Evolutionary conservation across 2,797 vertebrate species (phyloP).

Genomic region (Pseudochromis fuscus): DNA sequence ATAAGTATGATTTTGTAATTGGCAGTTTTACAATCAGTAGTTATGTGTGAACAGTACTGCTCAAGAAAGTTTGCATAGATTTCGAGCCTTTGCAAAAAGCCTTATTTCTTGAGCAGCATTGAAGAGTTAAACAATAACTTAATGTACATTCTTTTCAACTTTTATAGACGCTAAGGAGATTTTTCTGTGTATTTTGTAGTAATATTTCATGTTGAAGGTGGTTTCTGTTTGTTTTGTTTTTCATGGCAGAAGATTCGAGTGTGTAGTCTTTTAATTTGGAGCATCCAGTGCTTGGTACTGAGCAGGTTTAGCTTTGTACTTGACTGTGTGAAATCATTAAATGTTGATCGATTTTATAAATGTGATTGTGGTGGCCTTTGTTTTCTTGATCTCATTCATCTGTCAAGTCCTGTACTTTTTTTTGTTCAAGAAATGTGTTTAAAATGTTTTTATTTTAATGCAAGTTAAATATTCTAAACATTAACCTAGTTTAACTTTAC

Average conservation of each 20-base stretch:
- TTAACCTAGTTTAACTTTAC: background rate
- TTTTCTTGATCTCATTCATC: slow-evolving; percentile 46
- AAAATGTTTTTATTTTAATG: background rate
- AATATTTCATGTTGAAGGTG: slow-evolving; percentile 44
- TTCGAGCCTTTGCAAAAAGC: slow-evolving; percentile 61
- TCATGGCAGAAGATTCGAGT: slow-evolving; percentile 41
- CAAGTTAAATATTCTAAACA: background rate
- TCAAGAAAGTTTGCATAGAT: slow-evolving; percentile 63
- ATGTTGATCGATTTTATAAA: slow-evolving; percentile 79
- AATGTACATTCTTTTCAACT: slow-evolving; percentile 41
- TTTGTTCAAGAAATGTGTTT: background rate
- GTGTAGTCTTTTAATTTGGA: slow-evolving; percentile 38
- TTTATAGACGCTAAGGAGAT: slow-evolving; percentile 44
- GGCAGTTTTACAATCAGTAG: slow-evolving; percentile 47
- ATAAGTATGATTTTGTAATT: slow-evolving; percentile 37
- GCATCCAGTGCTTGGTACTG: slow-evolving; percentile 39
- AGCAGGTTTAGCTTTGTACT: slow-evolving; percentile 74
- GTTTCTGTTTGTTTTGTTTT: slow-evolving; percentile 55
- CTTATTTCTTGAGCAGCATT: slow-evolving; percentile 66
- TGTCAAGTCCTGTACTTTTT: background rate
- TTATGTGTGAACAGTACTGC: slow-evolving; percentile 31
- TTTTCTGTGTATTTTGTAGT: slow-evolving; percentile 55
- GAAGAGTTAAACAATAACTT: slow-evolving; percentile 40
- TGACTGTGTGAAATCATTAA: slow-evolving; percentile 80
- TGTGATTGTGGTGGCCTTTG: slow-evolving; percentile 60